Evolutionary conservation across 1,140 invertebrate genomes (phyloP), one percentile per base, ranked within the genome.

Genomic region (Venturia canescens): DNA sequence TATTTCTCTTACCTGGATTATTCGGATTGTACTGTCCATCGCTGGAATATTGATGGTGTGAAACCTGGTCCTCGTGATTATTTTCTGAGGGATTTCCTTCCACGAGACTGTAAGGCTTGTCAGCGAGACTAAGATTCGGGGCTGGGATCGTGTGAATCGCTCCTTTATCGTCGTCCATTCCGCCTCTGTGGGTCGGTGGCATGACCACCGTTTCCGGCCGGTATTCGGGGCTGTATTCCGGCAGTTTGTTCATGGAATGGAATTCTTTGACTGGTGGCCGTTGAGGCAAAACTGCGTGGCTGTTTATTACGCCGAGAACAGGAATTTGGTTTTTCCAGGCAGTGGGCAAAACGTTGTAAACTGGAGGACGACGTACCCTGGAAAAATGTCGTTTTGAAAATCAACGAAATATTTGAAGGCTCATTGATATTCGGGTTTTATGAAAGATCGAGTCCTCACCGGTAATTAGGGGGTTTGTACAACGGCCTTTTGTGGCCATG

Each of bases 61-160:
- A 44, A 23, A 29, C 11, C 16, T 72, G 67, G 15, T 86, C 79
- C 44, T 87, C 78, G 0, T 48, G 27, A 38, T 76, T 78, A 48
- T 66, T 63, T 70, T 84, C 78, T 15, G 38, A 21, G 16, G n/a
- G 18, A n/a, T 80, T 83, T 4, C 26, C 53, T 5, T 86, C 79
- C 15, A 31, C 81, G 4, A 80, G 71, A 71, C 83, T 87, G 63
- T 85, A 87, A 13, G 86, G 86, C 21, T 88, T 89, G 63, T 88
- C 88, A 21, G 88, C 86, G 5, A 85, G 87, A 26, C 94, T 94
- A n/a, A 96, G 90, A 90, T 97, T 96, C 11, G 96, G 96, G 11
- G 96, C 96, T 86, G 96, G 96, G 79, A 97, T 96, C 3, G 96
- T 96, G 88, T 96, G 96, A 87, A 96, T 96, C 1, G 96, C 95